Percentiles rank a stretch among this genome's conserved stretches.
phyloP scores from a whole-genome alignment of 2,888 invertebrate genomes.

The Tupiocoris notatus region DNA sequence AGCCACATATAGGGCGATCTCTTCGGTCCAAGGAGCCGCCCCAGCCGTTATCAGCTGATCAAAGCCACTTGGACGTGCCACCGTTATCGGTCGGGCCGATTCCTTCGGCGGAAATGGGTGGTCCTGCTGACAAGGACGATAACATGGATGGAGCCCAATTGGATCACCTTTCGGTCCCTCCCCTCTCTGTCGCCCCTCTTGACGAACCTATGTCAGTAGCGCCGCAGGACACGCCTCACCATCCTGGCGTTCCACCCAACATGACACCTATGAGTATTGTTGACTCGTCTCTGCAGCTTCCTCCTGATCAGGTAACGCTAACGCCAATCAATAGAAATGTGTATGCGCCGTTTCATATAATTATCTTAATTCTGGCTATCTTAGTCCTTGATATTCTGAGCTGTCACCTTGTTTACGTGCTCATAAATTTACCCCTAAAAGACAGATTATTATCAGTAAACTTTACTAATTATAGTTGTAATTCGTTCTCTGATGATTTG shows the following conservation, averaged over 20 bases:
- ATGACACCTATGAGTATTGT: conserved; percentile 53
- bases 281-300: conserved; percentile 62
- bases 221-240: conserved; percentile 42
- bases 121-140: neutral
- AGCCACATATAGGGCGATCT: conserved; percentile 15
- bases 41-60: conserved; percentile 10
- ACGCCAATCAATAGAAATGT: too few species aligned
- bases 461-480: too few species aligned
- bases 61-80: conserved; percentile 41
- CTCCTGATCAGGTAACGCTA: conserved; percentile 61
- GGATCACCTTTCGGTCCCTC: conserved; percentile 46
- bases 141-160: neutral
- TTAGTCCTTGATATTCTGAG: too few species aligned
- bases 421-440: too few species aligned
- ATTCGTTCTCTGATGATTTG: too few species aligned
- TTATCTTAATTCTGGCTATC: too few species aligned
- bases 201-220: conserved; percentile 34
- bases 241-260: conserved; percentile 45
- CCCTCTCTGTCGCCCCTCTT: conserved; percentile 45
- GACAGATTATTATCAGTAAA: too few species aligned
- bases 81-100: conserved; percentile 49
- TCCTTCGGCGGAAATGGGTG: conserved; percentile 46
- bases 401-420: too few species aligned
- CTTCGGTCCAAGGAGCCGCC: conserved; percentile 13
- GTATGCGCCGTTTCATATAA: too few species aligned